Evolutionary conservation across 2,113 vertebrate genomes (phyloP).

Genomic region (Accipiter cooperii): DNA sequence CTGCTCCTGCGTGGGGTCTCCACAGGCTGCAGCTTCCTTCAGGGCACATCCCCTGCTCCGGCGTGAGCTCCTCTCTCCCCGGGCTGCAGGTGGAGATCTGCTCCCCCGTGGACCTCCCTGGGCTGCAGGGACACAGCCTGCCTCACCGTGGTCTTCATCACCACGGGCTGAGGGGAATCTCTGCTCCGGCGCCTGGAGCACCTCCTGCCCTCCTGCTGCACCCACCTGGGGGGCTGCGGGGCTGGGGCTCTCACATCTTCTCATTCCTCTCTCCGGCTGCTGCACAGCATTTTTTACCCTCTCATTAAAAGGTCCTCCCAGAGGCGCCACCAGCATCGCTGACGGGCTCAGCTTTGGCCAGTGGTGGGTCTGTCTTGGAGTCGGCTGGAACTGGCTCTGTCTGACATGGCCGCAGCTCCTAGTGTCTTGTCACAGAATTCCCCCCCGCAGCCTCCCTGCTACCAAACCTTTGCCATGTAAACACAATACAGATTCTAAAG

Average conservation of each 20-base stretch:
- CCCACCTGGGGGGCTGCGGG: neutral
- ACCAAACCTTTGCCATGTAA: neutral
- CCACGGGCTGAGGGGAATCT: neutral
- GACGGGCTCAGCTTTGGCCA: accelerated
- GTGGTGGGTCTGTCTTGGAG: neutral
- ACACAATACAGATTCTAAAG: neutral
- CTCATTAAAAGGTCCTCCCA: neutral
- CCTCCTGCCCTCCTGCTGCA: neutral
- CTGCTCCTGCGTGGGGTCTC: accelerated
- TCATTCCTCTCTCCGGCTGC: neutral
- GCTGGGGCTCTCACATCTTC: neutral
- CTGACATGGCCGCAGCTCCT: accelerated
- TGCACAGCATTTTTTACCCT: neutral
- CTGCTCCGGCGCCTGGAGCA: neutral
- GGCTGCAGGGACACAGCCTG: neutral
- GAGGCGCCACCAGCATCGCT: accelerated
- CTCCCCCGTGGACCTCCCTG: neutral
- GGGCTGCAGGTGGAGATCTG: neutral
- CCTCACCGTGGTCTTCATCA: neutral
- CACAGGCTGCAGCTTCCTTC: neutral
- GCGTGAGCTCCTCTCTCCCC: neutral
- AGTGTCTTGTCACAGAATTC: neutral
- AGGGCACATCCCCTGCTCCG: accelerated
- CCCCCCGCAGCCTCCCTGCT: neutral
- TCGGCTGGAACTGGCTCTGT: neutral